phyloP scores from a whole-genome alignment of 2,888 invertebrate genomes.

The Stegophylla sp. region DNA sequence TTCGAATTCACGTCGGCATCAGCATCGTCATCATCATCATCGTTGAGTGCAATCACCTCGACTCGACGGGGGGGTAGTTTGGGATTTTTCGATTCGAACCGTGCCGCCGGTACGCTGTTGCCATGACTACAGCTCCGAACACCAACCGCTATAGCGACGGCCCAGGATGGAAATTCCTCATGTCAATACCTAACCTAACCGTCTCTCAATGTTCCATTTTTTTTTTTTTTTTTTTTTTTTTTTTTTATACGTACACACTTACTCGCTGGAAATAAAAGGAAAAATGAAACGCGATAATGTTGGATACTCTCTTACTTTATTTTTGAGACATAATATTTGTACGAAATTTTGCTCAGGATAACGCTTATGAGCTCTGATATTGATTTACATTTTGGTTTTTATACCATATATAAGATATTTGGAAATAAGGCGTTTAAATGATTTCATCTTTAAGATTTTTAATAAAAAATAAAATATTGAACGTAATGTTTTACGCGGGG shows the following conservation, averaged over 20 bases:
- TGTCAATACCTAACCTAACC: conserved; percentile 52
- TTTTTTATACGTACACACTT: background rate
- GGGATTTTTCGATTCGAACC: conserved; percentile 14
- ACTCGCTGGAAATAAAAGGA: background rate
- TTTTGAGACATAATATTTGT: background rate
- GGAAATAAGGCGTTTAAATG: background rate
- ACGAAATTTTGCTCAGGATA: background rate
- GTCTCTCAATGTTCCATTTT: conserved; percentile 11
- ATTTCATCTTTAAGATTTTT: no score
- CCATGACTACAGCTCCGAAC: conserved; percentile 42
- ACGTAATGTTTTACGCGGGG: no score
- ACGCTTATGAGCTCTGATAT: background rate
- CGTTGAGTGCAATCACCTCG: conserved; percentile 45
- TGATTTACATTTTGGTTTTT: background rate
- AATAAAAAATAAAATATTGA: no score
- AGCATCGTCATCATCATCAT: background rate
- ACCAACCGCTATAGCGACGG: conserved; percentile 9
- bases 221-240: conserved; percentile 4
- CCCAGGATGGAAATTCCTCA: conserved; percentile 19
- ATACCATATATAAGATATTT: background rate
- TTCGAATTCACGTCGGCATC: background rate
- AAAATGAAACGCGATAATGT: background rate
- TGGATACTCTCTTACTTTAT: background rate
- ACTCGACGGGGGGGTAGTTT: conserved; percentile 17
- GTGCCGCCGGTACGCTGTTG: conserved; percentile 10